Evolutionary conservation across 2,888 invertebrate genomes (phyloP).

Genomic region (Oscheius onirici): DNA sequence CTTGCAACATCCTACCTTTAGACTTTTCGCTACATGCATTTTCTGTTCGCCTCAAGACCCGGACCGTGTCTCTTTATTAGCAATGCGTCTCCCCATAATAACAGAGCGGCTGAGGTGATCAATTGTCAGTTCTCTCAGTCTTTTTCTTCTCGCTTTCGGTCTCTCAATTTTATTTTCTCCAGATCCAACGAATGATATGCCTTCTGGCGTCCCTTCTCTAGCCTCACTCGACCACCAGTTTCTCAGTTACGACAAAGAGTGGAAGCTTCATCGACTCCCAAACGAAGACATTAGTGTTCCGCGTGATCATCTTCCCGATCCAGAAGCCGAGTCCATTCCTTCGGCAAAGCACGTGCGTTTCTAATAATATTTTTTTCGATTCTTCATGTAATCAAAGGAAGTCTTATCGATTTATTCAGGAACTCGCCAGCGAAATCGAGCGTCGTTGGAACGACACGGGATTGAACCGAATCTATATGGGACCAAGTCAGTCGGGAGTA

Average conservation of each 20-base stretch:
- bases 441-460: slow-evolving; percentile 50
- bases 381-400: no score
- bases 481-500: not conserved
- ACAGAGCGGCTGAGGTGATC: not conserved
- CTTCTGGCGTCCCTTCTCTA: slow-evolving; percentile 47
- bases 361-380: no score
- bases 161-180: not conserved
- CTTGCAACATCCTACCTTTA: no score
- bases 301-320: slow-evolving; percentile 58
- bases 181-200: slow-evolving; percentile 37
- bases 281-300: slow-evolving; percentile 56
- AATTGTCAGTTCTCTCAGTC: not conserved
- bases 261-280: slow-evolving; percentile 53
- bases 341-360: slow-evolving; percentile 39
- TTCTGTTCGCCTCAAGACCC: no score
- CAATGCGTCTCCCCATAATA: not conserved
- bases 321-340: slow-evolving; percentile 57
- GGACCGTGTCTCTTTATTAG: no score
- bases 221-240: slow-evolving; percentile 45
- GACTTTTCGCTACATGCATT: no score
- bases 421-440: slow-evolving; percentile 38
- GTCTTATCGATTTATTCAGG: slow-evolving; percentile 19
- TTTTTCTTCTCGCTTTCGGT: not conserved
- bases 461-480: slow-evolving; percentile 52
- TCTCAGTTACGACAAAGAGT: slow-evolving; percentile 54